phyloP scores from a whole-genome alignment of 2,888 invertebrate genomes.

The Nomada ruficornis region DNA sequence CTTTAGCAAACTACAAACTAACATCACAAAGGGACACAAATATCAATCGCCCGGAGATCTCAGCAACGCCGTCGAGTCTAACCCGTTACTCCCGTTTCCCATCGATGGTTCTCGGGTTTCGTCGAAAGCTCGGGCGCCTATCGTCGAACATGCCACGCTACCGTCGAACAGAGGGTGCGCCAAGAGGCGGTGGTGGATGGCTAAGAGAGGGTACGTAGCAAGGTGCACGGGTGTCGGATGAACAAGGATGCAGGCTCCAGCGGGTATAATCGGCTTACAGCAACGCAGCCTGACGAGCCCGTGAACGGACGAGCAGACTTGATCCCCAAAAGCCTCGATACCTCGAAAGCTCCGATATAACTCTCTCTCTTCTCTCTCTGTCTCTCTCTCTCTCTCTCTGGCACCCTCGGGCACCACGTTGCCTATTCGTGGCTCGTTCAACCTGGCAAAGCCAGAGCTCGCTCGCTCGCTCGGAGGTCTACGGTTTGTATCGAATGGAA shows the following conservation, averaged over 20 bases:
- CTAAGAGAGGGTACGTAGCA: not conserved
- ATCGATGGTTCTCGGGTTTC: slow-evolving; percentile 8
- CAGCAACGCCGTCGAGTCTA: not conserved
- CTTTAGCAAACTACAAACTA: too few relatives aligned
- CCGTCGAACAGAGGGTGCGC: slow-evolving; percentile 7
- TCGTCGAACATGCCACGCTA: slow-evolving; percentile 25
- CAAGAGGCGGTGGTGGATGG: not conserved
- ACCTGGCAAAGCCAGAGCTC: slow-evolving; percentile 20
- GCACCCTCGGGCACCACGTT: not conserved
- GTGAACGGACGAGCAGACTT: slow-evolving; percentile 74
- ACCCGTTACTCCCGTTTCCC: slow-evolving; percentile 9
- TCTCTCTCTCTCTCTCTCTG: slow-evolving; percentile 3
- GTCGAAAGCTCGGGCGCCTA: slow-evolving; percentile 28
- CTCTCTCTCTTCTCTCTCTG: slow-evolving; percentile 36
- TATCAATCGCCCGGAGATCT: not conserved
- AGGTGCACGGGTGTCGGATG: slow-evolving; percentile 16
- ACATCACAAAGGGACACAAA: not conserved
- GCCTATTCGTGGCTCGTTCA: slow-evolving; percentile 5
- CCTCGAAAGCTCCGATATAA: slow-evolving; percentile 70
- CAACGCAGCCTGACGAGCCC: slow-evolving; percentile 75
- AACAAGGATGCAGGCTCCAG: slow-evolving; percentile 54
- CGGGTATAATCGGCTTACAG: slow-evolving; percentile 82
- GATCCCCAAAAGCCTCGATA: slow-evolving; percentile 76
- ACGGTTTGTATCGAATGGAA: slow-evolving; percentile 55
- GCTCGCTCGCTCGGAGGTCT: slow-evolving; percentile 21